Percentiles rank a stretch among this genome's conserved stretches.
These are phyloP conservation scores for Onthophagus taurus DNA, from an alignment of 1,140 invertebrate genomes.

Conservation along the genomic window DNA sequence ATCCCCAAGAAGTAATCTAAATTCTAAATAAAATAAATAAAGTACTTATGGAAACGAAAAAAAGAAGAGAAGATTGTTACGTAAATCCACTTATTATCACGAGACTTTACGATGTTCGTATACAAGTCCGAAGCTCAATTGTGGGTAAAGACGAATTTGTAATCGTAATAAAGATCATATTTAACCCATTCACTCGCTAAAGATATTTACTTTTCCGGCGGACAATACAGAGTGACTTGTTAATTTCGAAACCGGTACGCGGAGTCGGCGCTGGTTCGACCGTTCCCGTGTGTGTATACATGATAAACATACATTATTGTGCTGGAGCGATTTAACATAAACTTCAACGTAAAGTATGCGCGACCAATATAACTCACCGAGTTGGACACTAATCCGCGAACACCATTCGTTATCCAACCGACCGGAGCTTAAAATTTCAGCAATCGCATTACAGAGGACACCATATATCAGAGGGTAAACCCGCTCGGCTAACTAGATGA, in stretches of 20 bases:
- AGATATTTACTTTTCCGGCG: slow-evolving; percentile 12
- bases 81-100: no score
- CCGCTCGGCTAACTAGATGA: slow-evolving; percentile 25
- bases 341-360: slow-evolving; percentile 27
- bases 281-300: no score
- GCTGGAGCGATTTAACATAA: slow-evolving; percentile 26
- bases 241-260: slow-evolving; percentile 24
- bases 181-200: slow-evolving; percentile 12
- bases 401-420: slow-evolving; percentile 21
- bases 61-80: no score
- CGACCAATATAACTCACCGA: slow-evolving; percentile 22
- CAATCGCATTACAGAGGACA: slow-evolving; percentile 18
- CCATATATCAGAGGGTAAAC: slow-evolving; percentile 24
- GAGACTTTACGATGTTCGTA: no score
- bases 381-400: slow-evolving; percentile 23
- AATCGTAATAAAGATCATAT: slow-evolving; percentile 13
- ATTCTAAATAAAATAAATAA: no score
- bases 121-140: no score
- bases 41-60: no score
- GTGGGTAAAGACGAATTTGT: slow-evolving; percentile 14
- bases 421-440: slow-evolving; percentile 25
- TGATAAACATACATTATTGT: slow-evolving; percentile 29
- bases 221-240: slow-evolving; percentile 7
- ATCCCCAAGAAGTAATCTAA: no score
- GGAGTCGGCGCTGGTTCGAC: no score